Conservation (phyloP, 2,113 vertebrate species). For the Romanogobio albipinnatus region DNA sequence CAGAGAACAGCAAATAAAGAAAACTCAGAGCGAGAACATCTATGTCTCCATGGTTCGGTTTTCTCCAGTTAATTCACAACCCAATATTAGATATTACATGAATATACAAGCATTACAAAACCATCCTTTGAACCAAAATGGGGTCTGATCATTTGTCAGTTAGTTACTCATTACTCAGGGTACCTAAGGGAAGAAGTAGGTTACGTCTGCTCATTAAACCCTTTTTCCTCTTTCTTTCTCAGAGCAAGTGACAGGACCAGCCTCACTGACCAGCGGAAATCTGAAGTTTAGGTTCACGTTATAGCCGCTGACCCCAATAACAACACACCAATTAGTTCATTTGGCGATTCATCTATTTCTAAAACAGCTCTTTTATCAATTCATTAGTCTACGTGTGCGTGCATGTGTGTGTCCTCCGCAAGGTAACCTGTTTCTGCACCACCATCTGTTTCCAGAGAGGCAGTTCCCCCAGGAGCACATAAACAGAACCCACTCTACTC, state of each 20-base stretch:
- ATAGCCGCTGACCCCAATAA: conserved; percentile 26
- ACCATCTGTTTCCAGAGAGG: conserved; percentile 76
- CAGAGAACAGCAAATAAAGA: not conserved
- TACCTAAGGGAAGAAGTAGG: conserved; percentile 27
- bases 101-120: conserved; percentile 18
- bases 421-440: conserved; percentile 72
- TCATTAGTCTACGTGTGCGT: conserved; percentile 38
- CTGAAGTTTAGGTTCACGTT: conserved; percentile 18
- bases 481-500: conserved; percentile 76
- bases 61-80: not conserved
- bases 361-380: conserved; percentile 32
- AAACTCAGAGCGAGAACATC: not conserved
- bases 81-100: conserved; percentile 22
- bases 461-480: conserved; percentile 72
- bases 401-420: conserved; percentile 51
- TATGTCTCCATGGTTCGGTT: not conserved
- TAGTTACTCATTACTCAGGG: conserved; percentile 10
- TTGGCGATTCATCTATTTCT: conserved; percentile 17
- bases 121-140: conserved; percentile 36
- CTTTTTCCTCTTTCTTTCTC: conserved; percentile 22
- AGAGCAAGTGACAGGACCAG: conserved; percentile 12
- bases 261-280: conserved; percentile 14
- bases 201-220: conserved; percentile 42
- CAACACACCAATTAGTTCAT: conserved; percentile 34
- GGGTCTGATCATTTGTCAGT: conserved; percentile 21